Evolutionary conservation across 1,140 invertebrate genomes (phyloP).

Genomic region (Drosophila tropicalis): DNA sequence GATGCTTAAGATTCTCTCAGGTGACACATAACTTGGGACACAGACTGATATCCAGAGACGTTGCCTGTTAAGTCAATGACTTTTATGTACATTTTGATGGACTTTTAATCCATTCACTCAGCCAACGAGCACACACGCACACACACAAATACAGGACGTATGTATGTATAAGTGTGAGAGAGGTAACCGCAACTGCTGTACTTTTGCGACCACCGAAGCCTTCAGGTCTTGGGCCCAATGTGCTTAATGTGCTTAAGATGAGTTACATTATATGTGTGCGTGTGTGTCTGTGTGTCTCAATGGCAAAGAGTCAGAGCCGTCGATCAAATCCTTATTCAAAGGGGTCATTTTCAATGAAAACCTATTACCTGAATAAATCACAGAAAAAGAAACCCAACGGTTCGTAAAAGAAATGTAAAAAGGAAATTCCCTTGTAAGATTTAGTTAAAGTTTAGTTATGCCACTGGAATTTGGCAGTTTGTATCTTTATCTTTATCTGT

Average conservation of each 20-base stretch:
- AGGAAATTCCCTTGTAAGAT: slow-evolving; percentile 14
- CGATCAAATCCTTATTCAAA: not conserved
- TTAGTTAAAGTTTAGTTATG: slow-evolving; percentile 13
- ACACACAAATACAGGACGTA: slow-evolving; percentile 6
- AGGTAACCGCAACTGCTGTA: slow-evolving; percentile 58
- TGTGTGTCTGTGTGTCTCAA: slow-evolving; percentile 53
- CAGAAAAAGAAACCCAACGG: too few species aligned
- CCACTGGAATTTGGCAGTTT: slow-evolving; percentile 16
- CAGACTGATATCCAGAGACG: slow-evolving; percentile 8
- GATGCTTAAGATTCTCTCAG: slow-evolving; percentile 67
- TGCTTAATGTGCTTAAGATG: slow-evolving; percentile 78
- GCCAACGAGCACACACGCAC: slow-evolving; percentile 18
- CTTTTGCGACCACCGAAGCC: slow-evolving; percentile 46
- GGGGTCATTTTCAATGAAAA: not conserved
- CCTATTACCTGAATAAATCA: too few species aligned
- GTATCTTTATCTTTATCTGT: slow-evolving; percentile 31
- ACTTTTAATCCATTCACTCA: slow-evolving; percentile 76
- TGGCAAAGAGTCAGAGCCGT: not conserved
- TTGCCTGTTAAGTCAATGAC: slow-evolving; percentile 76
- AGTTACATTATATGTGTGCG: slow-evolving; percentile 69
- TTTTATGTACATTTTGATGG: slow-evolving; percentile 81
- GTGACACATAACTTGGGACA: slow-evolving; percentile 50
- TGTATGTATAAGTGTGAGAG: slow-evolving; percentile 13
- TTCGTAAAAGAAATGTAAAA: too few species aligned
- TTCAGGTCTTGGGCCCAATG: slow-evolving; percentile 35